Conservation (phyloP, 1,140 invertebrate genomes). For the Trichonephila inaurata region DNA sequence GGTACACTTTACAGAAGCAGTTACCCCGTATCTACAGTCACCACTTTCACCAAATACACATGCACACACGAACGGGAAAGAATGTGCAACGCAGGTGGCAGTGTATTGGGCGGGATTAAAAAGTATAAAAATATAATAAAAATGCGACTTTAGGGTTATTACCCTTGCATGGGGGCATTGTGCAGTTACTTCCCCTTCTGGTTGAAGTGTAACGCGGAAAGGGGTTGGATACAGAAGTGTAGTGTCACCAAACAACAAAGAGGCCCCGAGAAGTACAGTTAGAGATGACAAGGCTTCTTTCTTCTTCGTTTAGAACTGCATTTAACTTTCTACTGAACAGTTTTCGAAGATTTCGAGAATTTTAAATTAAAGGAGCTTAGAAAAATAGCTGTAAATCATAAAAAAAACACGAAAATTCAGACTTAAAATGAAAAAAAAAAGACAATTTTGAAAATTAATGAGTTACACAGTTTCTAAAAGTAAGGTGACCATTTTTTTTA, state of each 20-base stretch:
- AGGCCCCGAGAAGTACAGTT: no score
- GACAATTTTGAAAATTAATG: no score
- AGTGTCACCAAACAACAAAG: slow-evolving; percentile 24
- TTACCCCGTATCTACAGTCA: not conserved
- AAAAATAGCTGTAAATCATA: no score
- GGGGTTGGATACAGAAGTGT: not conserved
- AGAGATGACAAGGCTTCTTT: no score
- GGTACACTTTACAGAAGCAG: not conserved
- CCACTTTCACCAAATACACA: not conserved
- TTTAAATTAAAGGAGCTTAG: no score
- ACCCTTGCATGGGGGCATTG: slow-evolving; percentile 4
- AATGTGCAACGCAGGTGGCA: slow-evolving; percentile 6
- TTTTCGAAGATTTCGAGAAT: no score
- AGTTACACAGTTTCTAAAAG: no score
- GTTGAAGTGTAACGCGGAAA: slow-evolving; percentile 21
- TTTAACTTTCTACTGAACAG: no score
- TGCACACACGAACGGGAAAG: not conserved
- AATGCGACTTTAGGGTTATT: slow-evolving; percentile 20
- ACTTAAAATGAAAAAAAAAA: no score
- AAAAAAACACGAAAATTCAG: no score
- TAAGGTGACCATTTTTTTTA: no score
- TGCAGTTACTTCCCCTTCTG: slow-evolving; percentile 10
- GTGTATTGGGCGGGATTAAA: slow-evolving; percentile 9
- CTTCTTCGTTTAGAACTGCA: no score
- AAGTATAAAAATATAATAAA: slow-evolving; percentile 31